A percentile compares a stretch with the other conserved stretches of the same genome.
These are phyloP conservation scores for Bombus difficillimus DNA, from an alignment of 1,140 invertebrate genomes.

Conservation along the genomic window DNA sequence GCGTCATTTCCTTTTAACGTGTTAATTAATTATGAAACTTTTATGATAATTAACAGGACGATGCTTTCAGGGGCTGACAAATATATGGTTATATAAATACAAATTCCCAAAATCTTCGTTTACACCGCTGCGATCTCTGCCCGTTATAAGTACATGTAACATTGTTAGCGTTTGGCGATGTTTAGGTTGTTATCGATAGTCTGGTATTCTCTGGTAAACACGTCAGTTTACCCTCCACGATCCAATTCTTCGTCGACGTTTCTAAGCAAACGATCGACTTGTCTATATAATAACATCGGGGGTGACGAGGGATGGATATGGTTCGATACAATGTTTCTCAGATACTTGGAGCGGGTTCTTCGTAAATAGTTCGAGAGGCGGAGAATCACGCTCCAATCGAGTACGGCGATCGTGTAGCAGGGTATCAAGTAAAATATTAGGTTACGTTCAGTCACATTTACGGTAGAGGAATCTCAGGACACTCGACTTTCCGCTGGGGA, in stretches of 20 bases:
- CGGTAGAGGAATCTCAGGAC: background rate
- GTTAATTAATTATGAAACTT: no score
- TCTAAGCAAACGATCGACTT: background rate
- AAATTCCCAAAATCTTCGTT: background rate
- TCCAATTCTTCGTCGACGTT: slow-evolving; percentile 1
- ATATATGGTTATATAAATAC: no score
- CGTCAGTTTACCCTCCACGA: background rate
- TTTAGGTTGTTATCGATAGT: background rate
- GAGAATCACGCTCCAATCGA: slow-evolving; percentile 44
- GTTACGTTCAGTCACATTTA: background rate
- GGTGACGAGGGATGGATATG: slow-evolving; percentile 1
- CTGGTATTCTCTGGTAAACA: background rate
- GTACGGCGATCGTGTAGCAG: slow-evolving; percentile 22
- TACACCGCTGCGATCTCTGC: background rate
- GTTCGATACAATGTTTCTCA: slow-evolving; percentile 14
- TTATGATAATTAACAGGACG: no score
- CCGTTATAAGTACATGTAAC: background rate
- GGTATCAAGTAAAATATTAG: slow-evolving; percentile 32
- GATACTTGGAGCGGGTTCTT: background rate
- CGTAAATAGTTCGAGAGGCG: slow-evolving; percentile 20
- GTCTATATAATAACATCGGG: background rate
- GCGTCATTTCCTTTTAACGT: no score
- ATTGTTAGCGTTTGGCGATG: background rate
- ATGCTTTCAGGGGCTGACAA: no score
- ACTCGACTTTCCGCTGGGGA: background rate